Conservation (phyloP, 2,888 invertebrate genomes). For the Drosophila emarginata region DNA sequence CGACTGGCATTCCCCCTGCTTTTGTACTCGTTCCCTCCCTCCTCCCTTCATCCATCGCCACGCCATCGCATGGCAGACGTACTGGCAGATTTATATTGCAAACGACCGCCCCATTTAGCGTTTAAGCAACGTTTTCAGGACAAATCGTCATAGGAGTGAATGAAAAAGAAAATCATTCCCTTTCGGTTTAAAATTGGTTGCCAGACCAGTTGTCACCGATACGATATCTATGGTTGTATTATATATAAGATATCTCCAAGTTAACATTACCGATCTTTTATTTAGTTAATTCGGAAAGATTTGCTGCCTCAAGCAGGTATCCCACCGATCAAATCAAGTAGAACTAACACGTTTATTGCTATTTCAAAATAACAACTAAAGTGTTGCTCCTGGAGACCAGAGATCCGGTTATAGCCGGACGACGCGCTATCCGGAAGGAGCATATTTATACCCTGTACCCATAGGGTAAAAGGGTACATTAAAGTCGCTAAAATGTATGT, state of each 20-base stretch:
- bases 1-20: conserved; percentile 30
- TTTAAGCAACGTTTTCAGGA: background rate
- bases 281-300: background rate
- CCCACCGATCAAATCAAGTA: conserved; percentile 30
- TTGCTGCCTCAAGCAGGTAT: background rate
- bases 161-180: background rate
- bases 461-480: too few species aligned
- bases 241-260: background rate
- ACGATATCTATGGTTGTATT: background rate
- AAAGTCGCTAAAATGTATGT: too few species aligned
- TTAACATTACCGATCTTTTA: background rate
- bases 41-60: background rate
- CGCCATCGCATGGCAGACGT: conserved; percentile 47
- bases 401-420: too few species aligned
- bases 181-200: background rate
- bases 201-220: background rate
- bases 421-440: too few species aligned
- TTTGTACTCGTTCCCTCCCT: conserved; percentile 4
- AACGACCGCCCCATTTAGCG: conserved; percentile 21
- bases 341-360: conserved; percentile 38
- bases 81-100: conserved; percentile 48
- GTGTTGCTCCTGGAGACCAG: conserved; percentile 32
- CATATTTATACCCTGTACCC: background rate
- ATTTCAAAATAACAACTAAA: background rate
- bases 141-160: background rate